phyloP scores from a whole-genome alignment of 2,888 invertebrate genomes.

The Cremastinae sp. region DNA sequence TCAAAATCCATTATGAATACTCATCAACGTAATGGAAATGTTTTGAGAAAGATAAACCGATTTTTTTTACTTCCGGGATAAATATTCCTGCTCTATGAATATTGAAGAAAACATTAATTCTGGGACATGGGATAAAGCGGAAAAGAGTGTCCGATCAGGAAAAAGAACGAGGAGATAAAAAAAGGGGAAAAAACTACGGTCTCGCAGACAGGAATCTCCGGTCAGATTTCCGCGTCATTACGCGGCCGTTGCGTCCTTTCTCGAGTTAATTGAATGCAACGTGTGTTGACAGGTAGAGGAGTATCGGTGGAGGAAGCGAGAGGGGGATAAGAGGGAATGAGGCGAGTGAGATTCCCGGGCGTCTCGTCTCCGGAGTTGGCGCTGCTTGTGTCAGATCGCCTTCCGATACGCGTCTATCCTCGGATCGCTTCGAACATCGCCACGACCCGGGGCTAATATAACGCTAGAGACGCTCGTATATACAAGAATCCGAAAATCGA shows the following conservation, averaged over 20 bases:
- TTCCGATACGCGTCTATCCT: constrained; percentile 74
- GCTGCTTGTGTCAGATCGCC: constrained; percentile 78
- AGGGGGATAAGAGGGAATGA: constrained; percentile 66
- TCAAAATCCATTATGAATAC: background rate
- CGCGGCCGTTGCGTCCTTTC: constrained; percentile 72
- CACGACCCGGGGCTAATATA: constrained; percentile 59
- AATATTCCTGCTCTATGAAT: no score
- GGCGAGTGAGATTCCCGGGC: constrained; percentile 61
- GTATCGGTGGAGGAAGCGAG: constrained; percentile 77
- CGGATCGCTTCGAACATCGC: constrained; percentile 66
- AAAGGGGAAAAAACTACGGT: background rate
- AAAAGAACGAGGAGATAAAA: constrained; percentile 18
- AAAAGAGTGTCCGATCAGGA: constrained; percentile 39
- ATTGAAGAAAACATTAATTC: background rate
- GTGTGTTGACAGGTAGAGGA: constrained; percentile 79
- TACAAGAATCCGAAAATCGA: constrained; percentile 61
- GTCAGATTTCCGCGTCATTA: constrained; percentile 78
- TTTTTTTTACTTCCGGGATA: no score
- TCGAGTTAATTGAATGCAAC: constrained; percentile 79
- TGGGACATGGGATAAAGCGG: constrained; percentile 7
- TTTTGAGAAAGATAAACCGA: background rate
- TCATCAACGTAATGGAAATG: background rate
- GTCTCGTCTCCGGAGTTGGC: constrained; percentile 62
- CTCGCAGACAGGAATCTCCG: constrained; percentile 49
- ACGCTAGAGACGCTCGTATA: constrained; percentile 48